A percentile compares a stretch with the other conserved stretches of the same genome.
Conservation (phyloP, 2,888 invertebrate genomes). For the Plagodis dolabraria region DNA sequence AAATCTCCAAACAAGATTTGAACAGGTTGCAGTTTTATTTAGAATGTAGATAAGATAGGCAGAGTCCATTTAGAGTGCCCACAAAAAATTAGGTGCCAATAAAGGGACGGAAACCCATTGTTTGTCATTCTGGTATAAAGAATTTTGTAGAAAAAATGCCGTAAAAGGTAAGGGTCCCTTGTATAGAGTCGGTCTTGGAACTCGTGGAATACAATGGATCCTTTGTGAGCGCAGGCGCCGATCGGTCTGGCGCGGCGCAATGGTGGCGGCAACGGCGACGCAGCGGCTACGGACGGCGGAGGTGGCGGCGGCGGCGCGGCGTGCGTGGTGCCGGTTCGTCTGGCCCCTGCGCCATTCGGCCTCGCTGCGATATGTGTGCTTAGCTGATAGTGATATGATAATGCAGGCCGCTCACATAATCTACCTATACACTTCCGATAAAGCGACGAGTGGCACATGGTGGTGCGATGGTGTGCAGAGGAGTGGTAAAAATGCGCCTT, state of each 20-base stretch:
- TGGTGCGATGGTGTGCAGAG: too few relatives aligned
- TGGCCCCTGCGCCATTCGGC: slow-evolving; percentile 44
- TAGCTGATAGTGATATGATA: slow-evolving; percentile 21
- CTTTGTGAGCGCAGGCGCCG: slow-evolving; percentile 82
- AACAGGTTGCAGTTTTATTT: slow-evolving; percentile 80
- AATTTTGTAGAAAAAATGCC: slow-evolving; percentile 71
- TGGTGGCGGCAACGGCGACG: slow-evolving; percentile 9
- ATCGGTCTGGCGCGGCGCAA: slow-evolving; percentile 67
- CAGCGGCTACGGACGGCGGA: neutral
- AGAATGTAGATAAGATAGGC: slow-evolving; percentile 62
- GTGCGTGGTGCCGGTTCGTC: slow-evolving; percentile 60
- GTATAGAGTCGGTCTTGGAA: slow-evolving; percentile 68
- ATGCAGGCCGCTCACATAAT: slow-evolving; percentile 31
- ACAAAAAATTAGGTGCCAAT: slow-evolving; percentile 84
- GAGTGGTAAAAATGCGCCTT: too few relatives aligned
- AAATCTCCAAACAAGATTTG: slow-evolving; percentile 50
- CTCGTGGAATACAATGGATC: slow-evolving; percentile 75
- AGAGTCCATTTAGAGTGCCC: slow-evolving; percentile 63
- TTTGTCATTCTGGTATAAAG: slow-evolving; percentile 80
- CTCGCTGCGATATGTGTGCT: slow-evolving; percentile 24
- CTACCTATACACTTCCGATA: slow-evolving; percentile 21
- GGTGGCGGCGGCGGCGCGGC: slow-evolving; percentile 55
- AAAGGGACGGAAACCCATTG: slow-evolving; percentile 85
- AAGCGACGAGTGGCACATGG: slow-evolving; percentile 5
- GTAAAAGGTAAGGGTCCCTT: slow-evolving; percentile 69